phyloP scores from a whole-genome alignment of 1,140 invertebrate species.

The Apis cerana region DNA sequence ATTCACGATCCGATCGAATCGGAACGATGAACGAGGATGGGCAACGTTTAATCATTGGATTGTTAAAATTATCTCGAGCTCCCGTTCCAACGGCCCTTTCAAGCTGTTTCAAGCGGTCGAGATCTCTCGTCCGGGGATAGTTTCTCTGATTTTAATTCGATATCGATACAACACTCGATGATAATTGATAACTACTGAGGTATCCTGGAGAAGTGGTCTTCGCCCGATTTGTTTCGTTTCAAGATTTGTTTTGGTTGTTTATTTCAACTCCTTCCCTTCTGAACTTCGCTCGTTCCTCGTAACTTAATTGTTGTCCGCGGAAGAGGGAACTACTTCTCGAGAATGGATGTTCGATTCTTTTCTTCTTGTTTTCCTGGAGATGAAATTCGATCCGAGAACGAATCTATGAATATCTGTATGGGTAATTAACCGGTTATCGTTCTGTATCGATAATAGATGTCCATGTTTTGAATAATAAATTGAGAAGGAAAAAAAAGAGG shows the following conservation, averaged over 20 bases:
- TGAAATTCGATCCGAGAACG: neutral
- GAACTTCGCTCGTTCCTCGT: neutral
- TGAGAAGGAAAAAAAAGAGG: too few species aligned
- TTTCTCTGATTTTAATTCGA: slow-evolving; percentile 38
- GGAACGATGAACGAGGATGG: neutral
- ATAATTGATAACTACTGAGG: slow-evolving; percentile 46
- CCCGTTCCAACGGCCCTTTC: neutral
- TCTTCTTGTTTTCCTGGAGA: neutral
- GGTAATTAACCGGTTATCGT: neutral
- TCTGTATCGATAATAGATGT: neutral
- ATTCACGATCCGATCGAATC: neutral
- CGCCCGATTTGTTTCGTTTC: slow-evolving; percentile 18
- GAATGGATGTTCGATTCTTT: neutral
- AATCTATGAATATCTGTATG: neutral
- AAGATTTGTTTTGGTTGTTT: neutral
- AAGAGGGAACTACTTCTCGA: too few species aligned
- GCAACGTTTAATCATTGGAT: slow-evolving; percentile 24
- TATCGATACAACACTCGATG: slow-evolving; percentile 32
- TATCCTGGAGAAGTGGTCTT: slow-evolving; percentile 19
- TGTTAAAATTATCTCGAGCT: neutral
- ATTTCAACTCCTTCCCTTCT: neutral
- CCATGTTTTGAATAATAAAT: too few species aligned
- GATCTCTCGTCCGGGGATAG: neutral
- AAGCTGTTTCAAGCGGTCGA: neutral
- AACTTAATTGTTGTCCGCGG: slow-evolving; percentile 25